Percentiles rank a stretch among this genome's conserved stretches.
These are phyloP conservation scores for Myotis pilosus DNA, from an alignment of 2,797 vertebrate genomes.

Conservation along the genomic window DNA sequence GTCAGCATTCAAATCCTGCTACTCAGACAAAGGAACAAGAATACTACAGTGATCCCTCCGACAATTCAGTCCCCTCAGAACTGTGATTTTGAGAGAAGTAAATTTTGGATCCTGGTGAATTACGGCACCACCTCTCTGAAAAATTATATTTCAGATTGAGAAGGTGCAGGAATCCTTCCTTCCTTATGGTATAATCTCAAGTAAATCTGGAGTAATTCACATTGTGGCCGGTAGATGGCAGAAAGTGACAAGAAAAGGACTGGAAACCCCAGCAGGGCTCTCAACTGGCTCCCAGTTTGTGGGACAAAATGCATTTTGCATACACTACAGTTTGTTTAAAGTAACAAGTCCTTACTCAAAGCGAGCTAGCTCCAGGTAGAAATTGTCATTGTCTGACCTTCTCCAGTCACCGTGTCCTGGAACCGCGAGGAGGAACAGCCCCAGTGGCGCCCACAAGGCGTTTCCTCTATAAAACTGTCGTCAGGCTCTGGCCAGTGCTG, in stretches of 20 bases:
- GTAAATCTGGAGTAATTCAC: conserved; percentile 64
- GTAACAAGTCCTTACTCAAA: not conserved
- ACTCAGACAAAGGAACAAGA: not conserved
- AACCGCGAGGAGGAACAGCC: fast-evolving
- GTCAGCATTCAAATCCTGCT: not conserved
- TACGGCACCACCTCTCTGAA: not conserved
- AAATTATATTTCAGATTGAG: not conserved
- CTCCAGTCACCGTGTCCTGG: not conserved
- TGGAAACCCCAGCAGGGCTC: not conserved
- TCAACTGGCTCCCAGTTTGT: conserved; percentile 8
- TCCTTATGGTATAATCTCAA: not conserved
- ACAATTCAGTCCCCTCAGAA: not conserved
- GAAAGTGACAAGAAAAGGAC: conserved; percentile 82
- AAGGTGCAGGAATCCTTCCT: not conserved
- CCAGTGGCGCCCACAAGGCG: fast-evolving
- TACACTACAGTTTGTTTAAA: not conserved
- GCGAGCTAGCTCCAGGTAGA: not conserved
- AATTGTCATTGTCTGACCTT: not conserved
- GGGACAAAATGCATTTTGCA: not conserved
- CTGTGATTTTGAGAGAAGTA: not conserved
- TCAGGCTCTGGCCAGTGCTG: not conserved
- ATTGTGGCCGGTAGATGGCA: conserved; percentile 86
- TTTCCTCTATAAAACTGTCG: not conserved
- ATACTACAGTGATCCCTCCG: not conserved
- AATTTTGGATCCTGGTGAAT: not conserved